phyloP scores from a whole-genome alignment of 30 jellyfish, hydroid and myxozoan genomes.

The Cassiopea xamachana region DNA sequence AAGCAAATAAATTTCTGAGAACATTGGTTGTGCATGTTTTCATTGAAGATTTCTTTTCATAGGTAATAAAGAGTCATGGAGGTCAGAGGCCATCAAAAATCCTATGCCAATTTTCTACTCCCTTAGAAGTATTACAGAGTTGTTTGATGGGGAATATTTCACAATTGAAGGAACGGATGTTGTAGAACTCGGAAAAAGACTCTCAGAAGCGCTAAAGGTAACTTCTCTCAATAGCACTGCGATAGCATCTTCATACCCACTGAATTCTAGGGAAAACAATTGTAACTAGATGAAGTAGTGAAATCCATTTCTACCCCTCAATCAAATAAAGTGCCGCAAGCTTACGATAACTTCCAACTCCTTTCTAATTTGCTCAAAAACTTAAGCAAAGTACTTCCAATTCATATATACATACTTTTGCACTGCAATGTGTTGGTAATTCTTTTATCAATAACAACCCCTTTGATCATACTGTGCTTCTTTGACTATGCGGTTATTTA shows the following conservation, averaged over 20 bases:
- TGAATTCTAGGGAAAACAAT: background rate
- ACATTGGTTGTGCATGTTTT: too few relatives aligned
- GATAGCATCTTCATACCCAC: background rate
- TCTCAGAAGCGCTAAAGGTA: background rate
- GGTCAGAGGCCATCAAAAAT: background rate
- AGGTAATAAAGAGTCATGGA: conserved; percentile 41
- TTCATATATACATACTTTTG: too few relatives aligned
- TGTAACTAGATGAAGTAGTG: background rate
- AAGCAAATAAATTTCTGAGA: too few relatives aligned
- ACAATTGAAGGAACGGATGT: background rate
- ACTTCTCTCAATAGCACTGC: background rate
- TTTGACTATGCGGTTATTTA: too few relatives aligned
- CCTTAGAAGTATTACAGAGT: conserved; percentile 44
- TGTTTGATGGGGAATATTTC: conserved; percentile 34
- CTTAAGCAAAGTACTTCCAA: too few relatives aligned
- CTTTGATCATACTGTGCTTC: too few relatives aligned
- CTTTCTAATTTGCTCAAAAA: too few relatives aligned
- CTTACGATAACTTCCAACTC: background rate
- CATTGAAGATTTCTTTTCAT: background rate
- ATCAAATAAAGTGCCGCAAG: background rate
- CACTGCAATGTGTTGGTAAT: too few relatives aligned
- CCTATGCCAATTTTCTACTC: conserved; percentile 38
- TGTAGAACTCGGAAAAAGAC: background rate
- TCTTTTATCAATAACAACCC: too few relatives aligned
- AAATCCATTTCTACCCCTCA: background rate